phyloP scores from a whole-genome alignment of 37 sponge, comb jelly and placozoan genomes.

The Axinella damicornis region DNA sequence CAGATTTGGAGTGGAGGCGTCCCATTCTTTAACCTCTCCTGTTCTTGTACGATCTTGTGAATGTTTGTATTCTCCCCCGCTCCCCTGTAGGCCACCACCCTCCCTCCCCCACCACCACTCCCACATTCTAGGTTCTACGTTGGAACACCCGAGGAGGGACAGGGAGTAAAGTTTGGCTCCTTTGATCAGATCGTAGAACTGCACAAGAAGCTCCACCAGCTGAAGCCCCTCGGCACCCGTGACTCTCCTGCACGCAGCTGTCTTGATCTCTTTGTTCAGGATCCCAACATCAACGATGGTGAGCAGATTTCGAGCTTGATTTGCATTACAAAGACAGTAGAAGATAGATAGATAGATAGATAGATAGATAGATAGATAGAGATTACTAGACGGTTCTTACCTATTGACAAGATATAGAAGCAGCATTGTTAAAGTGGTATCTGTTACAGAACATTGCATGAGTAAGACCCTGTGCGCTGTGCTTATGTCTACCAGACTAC shows the following conservation, averaged over 20 bases:
- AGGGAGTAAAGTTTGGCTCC: constrained; percentile 47
- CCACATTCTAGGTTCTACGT: constrained; percentile 29
- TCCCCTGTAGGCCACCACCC: background rate
- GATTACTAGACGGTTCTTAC: too few relatives aligned
- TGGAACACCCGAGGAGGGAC: constrained; percentile 33
- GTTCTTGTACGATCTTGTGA: too few relatives aligned
- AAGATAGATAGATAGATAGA: too few relatives aligned
- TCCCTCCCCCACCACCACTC: constrained; percentile 16
- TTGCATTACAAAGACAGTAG: too few relatives aligned
- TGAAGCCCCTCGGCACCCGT: constrained; percentile 59
- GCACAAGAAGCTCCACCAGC: constrained; percentile 60
- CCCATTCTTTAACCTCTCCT: background rate
- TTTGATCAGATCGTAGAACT: constrained; percentile 53
- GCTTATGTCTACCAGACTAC: constrained; percentile 17
- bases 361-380: too few relatives aligned
- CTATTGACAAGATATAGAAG: background rate
- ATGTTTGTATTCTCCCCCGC: background rate
- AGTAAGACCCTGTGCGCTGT: background rate
- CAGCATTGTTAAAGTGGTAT: background rate
- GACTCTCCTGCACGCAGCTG: constrained; percentile 70
- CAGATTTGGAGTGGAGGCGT: too few relatives aligned
- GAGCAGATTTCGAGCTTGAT: background rate
- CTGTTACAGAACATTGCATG: too few relatives aligned
- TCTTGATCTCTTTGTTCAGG: constrained; percentile 53
- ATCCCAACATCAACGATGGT: constrained; percentile 58